Base-by-base conservation (phyloP, 1,140 invertebrate species). In the Bathynomus jamesi region DNA sequence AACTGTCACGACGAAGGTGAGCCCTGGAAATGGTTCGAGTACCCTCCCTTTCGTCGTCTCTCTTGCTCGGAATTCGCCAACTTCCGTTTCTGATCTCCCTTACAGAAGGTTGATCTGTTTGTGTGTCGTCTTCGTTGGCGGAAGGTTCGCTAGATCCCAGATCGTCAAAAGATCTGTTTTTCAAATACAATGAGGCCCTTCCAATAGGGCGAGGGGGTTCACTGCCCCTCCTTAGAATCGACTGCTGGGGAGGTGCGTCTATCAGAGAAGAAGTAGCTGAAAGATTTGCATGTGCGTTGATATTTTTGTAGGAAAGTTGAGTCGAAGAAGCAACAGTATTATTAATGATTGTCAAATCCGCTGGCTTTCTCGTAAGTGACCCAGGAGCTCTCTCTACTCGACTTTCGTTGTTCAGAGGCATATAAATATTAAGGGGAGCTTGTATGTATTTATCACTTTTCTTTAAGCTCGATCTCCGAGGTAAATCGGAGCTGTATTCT, bases 331-430 rank as follows among this genome's bases (percentile, higher is more conserved):
- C 65, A n/a, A 71, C 29, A 24, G 65, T 76, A 61, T 76, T 76
- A 46, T 76, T 76, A 11, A 76, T 70, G 40, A 76, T 76, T 27
- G 71, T 76, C 28, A 76, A 61, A 64, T 76, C 74, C 28, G 31
- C 60, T 29, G 68, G 68, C 30, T 70, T 72, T 60, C 71, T 76
- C 5, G 62, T 68, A 7, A 61, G 30, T 21, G 66, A 53, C 8
- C 28, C 62, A 30, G 74, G 60, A 61, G 64, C 61, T 64, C 73
- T 72, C 21, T 76, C 74, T 25, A 68, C 61, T 32, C 40, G 62
- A 13, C 68, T 67, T 53, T 73, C 66, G 53, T 76, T 76, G 61
- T 73, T 72, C 8, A 76, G 70, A 13, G 75, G 72, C 21, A 62
- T 65, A 68, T 77, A 74, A 29, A 71, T 28, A 53, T 68, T 76